A percentile compares a stretch with the other conserved stretches of the same genome.
Conservation (phyloP, 2,797 vertebrate genomes). For the Mus caroli region DNA sequence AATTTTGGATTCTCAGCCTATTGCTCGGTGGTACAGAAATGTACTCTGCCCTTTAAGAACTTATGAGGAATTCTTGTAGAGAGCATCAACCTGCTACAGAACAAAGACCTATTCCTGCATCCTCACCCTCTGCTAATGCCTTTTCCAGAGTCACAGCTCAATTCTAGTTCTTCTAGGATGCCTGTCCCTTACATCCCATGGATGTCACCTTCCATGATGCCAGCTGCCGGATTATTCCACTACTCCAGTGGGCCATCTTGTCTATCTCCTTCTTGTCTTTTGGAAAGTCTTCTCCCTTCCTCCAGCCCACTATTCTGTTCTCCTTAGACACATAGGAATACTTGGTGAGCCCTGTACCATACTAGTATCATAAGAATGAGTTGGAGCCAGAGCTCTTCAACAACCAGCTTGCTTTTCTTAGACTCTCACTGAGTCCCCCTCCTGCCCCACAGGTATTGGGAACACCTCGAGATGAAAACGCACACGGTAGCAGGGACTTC, state of each 20-base stretch:
- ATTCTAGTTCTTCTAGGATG: background rate
- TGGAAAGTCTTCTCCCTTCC: background rate
- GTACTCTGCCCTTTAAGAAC: background rate
- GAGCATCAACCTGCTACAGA: background rate
- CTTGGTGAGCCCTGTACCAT: background rate
- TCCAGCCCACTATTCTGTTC: background rate
- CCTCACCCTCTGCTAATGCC: background rate
- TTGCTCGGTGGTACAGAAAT: constrained; percentile 27
- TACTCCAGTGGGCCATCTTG: background rate
- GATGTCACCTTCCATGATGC: rapidly evolving
- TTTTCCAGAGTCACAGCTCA: background rate
- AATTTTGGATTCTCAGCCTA: background rate
- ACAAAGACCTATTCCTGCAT: background rate
- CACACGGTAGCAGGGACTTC: rapidly evolving
- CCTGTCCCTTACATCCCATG: background rate
- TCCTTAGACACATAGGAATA: background rate
- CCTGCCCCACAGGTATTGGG: background rate
- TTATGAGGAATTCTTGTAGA: background rate
- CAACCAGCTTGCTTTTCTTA: background rate
- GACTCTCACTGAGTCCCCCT: background rate
- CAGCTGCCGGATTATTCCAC: rapidly evolving
- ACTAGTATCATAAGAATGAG: background rate
- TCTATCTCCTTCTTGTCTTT: background rate
- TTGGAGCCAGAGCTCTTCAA: background rate
- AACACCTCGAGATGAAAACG: background rate